Evolutionary conservation across 2,113 vertebrate species (phyloP).

Genomic region (Gavialis gangeticus): DNA sequence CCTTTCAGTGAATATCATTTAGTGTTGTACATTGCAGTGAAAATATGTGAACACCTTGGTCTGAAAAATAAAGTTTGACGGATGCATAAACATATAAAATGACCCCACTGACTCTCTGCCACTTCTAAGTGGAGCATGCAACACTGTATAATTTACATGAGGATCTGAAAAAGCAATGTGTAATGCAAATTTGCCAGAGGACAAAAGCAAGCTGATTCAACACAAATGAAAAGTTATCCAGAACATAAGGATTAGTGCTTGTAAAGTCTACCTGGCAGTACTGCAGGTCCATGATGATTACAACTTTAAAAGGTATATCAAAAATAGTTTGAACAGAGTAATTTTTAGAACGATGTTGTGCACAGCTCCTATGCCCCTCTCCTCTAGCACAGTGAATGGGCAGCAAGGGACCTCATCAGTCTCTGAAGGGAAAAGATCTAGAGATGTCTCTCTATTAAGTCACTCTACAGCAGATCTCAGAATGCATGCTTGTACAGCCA

Average conservation of each 20-base stretch:
- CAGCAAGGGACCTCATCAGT: background rate
- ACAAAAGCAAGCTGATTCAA: background rate
- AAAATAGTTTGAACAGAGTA: background rate
- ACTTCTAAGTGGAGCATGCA: background rate
- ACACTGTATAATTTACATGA: background rate
- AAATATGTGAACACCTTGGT: background rate
- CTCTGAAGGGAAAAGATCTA: accelerated
- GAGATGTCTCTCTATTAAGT: background rate
- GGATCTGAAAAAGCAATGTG: background rate
- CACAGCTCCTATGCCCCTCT: background rate
- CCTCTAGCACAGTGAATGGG: background rate
- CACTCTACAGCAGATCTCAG: background rate
- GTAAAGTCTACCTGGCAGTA: background rate
- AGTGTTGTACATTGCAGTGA: background rate
- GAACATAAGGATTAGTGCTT: background rate
- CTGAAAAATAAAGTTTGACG: background rate
- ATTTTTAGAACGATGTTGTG: background rate
- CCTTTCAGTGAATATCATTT: too few relatives aligned
- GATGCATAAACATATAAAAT: background rate
- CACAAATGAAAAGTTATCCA: background rate
- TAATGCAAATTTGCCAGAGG: background rate
- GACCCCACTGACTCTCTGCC: background rate
- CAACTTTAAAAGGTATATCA: background rate
- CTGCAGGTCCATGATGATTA: background rate
- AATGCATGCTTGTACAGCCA: background rate